Evolutionary conservation across 2,888 invertebrate species (phyloP).

Genomic region (Cosmia pyralina): DNA sequence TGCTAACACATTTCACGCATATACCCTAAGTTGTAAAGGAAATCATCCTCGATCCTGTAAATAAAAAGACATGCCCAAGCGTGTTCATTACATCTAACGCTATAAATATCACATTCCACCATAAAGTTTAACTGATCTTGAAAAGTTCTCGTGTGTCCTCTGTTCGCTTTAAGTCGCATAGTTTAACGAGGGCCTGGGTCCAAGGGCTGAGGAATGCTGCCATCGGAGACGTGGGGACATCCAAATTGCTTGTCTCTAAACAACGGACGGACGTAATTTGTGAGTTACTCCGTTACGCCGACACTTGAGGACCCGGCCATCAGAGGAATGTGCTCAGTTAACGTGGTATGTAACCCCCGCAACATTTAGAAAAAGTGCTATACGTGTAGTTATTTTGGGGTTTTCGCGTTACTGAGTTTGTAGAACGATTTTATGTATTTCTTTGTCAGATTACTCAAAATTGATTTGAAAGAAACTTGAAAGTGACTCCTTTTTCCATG

Average conservation of each 20-base stretch:
- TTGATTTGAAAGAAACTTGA: too few relatives aligned
- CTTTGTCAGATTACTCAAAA: not conserved
- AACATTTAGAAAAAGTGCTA: constrained; percentile 52
- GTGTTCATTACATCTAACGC: constrained; percentile 46
- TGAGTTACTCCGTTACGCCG: constrained; percentile 70
- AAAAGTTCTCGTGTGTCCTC: constrained; percentile 50
- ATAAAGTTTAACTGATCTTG: constrained; percentile 56
- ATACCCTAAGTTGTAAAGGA: too few relatives aligned
- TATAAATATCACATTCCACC: constrained; percentile 46
- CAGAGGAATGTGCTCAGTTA: constrained; percentile 76
- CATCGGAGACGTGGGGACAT: constrained; percentile 79
- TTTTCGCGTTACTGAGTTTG: not conserved
- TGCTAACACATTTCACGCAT: not conserved
- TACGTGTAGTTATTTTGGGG: constrained; percentile 39
- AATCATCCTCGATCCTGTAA: constrained; percentile 1
- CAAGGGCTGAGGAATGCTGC: constrained; percentile 75
- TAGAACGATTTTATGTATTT: not conserved
- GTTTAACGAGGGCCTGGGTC: constrained; percentile 72
- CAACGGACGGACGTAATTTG: constrained; percentile 76
- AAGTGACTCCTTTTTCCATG: too few relatives aligned
- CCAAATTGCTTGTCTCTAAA: constrained; percentile 80
- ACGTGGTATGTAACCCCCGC: constrained; percentile 63
- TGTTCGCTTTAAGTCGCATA: constrained; percentile 76
- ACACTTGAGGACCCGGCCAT: constrained; percentile 68
- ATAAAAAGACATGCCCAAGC: constrained; percentile 13